These are phyloP conservation scores for Adelosebastes latens DNA, from an alignment of 2,797 vertebrate species.

Conservation along the genomic window DNA sequence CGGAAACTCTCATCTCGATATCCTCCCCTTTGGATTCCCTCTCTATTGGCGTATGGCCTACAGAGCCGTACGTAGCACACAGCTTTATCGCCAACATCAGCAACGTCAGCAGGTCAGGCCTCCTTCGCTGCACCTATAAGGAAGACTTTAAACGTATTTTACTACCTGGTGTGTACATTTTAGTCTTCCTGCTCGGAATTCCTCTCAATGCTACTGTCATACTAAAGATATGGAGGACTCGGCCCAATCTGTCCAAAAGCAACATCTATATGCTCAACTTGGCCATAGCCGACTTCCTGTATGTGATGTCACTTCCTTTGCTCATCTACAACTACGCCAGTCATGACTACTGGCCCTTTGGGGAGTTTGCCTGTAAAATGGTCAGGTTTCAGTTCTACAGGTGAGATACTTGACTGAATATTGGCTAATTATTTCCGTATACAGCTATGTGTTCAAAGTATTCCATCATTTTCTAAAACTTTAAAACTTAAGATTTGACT, in stretches of 20 bases:
- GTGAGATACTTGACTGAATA: constrained; percentile 41
- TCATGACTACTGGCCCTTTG: constrained; percentile 96
- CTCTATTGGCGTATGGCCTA: background rate
- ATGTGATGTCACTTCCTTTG: constrained; percentile 93
- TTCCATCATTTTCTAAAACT: background rate
- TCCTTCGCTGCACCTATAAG: constrained; percentile 87
- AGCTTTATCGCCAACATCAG: background rate
- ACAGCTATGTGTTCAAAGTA: background rate
- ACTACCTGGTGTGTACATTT: constrained; percentile 89
- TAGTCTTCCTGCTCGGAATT: constrained; percentile 89
- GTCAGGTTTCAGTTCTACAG: constrained; percentile 96
- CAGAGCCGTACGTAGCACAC: constrained; percentile 13
- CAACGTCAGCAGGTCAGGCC: background rate
- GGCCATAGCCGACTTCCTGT: constrained; percentile 91
- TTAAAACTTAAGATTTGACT: background rate
- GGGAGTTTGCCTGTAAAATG: constrained; percentile 90
- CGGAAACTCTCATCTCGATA: constrained; percentile 28
- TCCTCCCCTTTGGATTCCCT: constrained; percentile 25
- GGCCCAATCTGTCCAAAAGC: constrained; percentile 84
- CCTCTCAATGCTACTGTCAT: constrained; percentile 91
- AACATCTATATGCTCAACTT: constrained; percentile 95
- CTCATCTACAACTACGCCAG: constrained; percentile 96
- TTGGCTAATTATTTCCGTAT: background rate
- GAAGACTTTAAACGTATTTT: constrained; percentile 94
- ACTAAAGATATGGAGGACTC: constrained; percentile 86